Conservation (phyloP, 2,113 vertebrate species). For the Zosterops japonicus region DNA sequence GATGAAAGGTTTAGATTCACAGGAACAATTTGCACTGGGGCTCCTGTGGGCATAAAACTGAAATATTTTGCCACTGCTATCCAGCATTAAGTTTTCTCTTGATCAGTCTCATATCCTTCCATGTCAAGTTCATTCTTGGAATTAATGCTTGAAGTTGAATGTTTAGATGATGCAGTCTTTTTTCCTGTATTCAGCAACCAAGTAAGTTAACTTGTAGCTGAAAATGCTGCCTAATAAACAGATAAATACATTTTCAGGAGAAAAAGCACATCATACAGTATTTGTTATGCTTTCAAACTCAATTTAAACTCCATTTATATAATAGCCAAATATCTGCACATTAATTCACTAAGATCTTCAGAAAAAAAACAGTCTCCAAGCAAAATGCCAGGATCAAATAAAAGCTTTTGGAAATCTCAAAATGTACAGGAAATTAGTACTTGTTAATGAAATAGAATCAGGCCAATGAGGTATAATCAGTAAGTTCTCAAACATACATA, state of each 20-base stretch:
- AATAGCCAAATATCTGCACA: not conserved
- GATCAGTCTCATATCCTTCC: constrained; percentile 65
- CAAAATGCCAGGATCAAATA: not conserved
- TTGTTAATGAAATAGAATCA: not conserved
- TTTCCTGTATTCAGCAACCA: not conserved
- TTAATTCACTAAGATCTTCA: not conserved
- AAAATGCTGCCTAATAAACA: not conserved
- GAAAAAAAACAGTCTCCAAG: not conserved
- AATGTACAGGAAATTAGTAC: not conserved
- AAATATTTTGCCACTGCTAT: constrained; percentile 65
- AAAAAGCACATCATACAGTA: not conserved
- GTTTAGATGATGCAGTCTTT: constrained; percentile 7
- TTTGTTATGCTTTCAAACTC: not conserved
- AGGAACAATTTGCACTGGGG: constrained; percentile 76
- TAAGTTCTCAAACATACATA: not conserved
- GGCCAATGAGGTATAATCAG: not conserved
- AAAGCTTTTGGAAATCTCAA: not conserved
- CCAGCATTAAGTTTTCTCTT: constrained; percentile 71
- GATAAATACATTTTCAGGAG: not conserved
- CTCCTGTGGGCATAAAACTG: constrained; percentile 68
- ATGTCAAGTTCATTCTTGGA: constrained; percentile 48
- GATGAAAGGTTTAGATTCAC: constrained; percentile 78
- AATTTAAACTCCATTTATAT: not conserved
- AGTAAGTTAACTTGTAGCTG: constrained; percentile 15
- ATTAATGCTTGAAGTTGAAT: constrained; percentile 54